These are phyloP conservation scores for Premnoplex brunnescens DNA, from an alignment of 2,797 vertebrate genomes.

Conservation along the genomic window DNA sequence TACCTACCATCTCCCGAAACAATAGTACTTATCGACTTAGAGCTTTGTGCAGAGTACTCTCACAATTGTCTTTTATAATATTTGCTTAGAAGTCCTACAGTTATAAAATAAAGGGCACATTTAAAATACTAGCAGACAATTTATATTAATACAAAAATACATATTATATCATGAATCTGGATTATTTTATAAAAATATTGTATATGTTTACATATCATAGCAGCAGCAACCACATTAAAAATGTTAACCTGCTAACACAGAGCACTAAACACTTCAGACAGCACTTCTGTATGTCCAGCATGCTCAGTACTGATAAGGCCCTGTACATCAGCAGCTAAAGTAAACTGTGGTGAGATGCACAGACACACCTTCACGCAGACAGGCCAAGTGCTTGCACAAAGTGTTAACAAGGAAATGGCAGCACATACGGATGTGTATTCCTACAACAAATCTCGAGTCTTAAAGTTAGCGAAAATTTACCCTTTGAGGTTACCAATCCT, in stretches of 20 bases:
- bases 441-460: fast-evolving
- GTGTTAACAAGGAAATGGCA: not conserved
- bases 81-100: not conserved
- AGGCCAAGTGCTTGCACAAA: not conserved
- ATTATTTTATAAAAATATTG: not conserved
- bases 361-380: not conserved
- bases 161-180: fast-evolving
- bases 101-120: not conserved
- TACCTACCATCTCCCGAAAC: not conserved
- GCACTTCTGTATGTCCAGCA: not conserved
- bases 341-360: not conserved
- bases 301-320: not conserved
- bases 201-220: fast-evolving
- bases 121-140: not conserved
- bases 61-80: not conserved
- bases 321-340: not conserved
- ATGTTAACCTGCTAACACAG: not conserved
- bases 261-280: not conserved
- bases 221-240: not conserved
- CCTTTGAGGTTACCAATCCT: not conserved
- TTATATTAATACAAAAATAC: not conserved
- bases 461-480: not conserved
- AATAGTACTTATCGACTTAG: not conserved
- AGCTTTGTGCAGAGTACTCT: not conserved
- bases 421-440: fast-evolving